phyloP scores from a whole-genome alignment of 2,113 vertebrate species.

The Nothobranchius kuhntae region DNA sequence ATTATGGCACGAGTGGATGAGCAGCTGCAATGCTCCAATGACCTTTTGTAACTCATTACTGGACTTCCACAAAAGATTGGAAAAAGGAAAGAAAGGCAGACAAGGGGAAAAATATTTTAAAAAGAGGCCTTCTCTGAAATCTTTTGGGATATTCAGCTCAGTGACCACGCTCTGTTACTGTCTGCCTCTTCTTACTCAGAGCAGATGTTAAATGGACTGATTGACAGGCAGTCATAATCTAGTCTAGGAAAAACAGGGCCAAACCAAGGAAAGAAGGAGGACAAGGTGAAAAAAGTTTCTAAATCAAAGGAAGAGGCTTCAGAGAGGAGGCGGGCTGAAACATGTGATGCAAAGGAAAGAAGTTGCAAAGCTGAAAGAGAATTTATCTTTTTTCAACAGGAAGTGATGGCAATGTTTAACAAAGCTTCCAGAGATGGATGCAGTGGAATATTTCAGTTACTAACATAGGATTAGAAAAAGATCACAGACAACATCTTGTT shows the following conservation, averaged over 20 bases:
- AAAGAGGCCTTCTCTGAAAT: conserved; percentile 63
- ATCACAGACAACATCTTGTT: no score
- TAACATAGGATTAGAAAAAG: no score
- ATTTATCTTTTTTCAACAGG: neutral
- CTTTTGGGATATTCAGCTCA: conserved; percentile 79
- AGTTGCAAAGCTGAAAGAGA: neutral
- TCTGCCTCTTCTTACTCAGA: conserved; percentile 65
- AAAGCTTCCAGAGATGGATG: no score
- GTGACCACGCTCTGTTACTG: conserved; percentile 76
- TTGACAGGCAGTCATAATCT: conserved; percentile 70
- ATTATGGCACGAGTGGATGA: conserved; percentile 81
- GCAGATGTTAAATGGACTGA: conserved; percentile 76
- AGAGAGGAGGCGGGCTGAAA: neutral
- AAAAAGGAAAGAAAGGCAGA: conserved; percentile 31
- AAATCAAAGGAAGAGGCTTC: conserved; percentile 14
- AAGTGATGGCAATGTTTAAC: no score
- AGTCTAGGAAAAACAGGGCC: conserved; percentile 36
- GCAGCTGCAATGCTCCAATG: conserved; percentile 82
- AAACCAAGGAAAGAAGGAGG: conserved; percentile 2
- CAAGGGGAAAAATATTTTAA: conserved; percentile 8
- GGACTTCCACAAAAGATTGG: conserved; percentile 68
- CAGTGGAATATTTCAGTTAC: no score
- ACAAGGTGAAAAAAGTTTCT: conserved; percentile 8
- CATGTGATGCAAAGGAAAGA: conserved; percentile 22
- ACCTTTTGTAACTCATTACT: conserved; percentile 83